Base-by-base conservation (phyloP, 1,140 invertebrate species). In the Portunus trituberculatus region DNA sequence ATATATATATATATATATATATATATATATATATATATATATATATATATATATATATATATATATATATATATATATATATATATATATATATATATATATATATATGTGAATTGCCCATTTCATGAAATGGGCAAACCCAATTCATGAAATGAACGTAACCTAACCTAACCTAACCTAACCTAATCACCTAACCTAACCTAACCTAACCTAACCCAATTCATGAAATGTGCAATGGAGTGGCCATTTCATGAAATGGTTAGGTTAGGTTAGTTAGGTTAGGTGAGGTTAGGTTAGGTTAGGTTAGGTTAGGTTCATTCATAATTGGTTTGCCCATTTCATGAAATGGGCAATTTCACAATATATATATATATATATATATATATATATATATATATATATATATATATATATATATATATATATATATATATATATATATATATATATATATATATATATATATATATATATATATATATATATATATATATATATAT, bases 401-500 rank as follows among this genome's bases (percentile, higher is more conserved):
- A 67, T 67, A 92, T 67, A 52, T 67, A 67, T 3, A 93, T 93
- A 93, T 67, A 93, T 67, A 76, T 93, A 31, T 67, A 82, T 76
- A 76, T 67, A 10, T 76, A n/a, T 82, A 67, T 82, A 32, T 93
- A 14, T 31, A 82, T 31, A 93, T 29, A 93, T 52, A 76, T 31
- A 93, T 16, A 87, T 31, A 87, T 31, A 87, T 31, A 87, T 31
- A 87, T 31, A 87, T 31, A 87, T 31, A 87, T 31, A 87, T 31
- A 87, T 31, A 87, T 31, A 87, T 31, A 87, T 87, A 87, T 87
- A 87, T 87, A 87, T 87, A 87, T 87, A 87, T 87, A 87, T 87
- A 87, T 87, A 87, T 87, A 87, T 87, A 87, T 87, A 87, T 87
- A 87, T 87, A 87, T 87, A 87, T 87, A 87, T 28, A 88, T 88